Base-by-base conservation (phyloP, 1,140 invertebrate genomes). In the Oreohelix idahoensis region DNA sequence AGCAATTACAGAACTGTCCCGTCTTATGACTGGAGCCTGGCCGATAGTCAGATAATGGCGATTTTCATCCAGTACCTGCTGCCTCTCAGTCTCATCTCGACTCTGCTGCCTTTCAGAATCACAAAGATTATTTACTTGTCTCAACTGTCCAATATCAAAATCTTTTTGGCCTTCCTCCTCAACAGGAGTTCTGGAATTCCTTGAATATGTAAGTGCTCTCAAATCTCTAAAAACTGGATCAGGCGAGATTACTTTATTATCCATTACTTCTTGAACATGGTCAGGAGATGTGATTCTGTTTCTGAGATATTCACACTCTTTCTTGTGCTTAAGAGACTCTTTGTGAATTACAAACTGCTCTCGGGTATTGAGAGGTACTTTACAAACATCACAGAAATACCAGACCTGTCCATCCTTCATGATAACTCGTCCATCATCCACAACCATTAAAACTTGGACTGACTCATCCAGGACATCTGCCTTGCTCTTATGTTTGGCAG, bases 331-430 rank as follows among this genome's bases (percentile, higher is more conserved):
- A 1, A 86, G 85, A 79, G 86, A 87, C n/a, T 81, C 70, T 38
- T 85, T 76, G 81, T 90, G 89, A 17, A 84, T 79, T 39, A 71
- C 49, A 20, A 89, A 78, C 66, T 90, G 89, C 79, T 89, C 86
- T 1, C 20, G 26, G 8, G 87, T 88, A 81, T 90, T 89, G 10
- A 90, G 39, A 15, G 51, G 76, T 49, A 85, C 86, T 32, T 86
- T 82, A 79, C 89, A 90, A 36, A 88, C 79, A 10, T 88, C 79
- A 86, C 89, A 90, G 10, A 58, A n/a, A 69, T 83, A 84, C 88
- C 88, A 89, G 0, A 83, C 78, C 53, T 86, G 84, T 49, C 78
- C 85, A 80, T 88, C 87, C 15, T 53, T 73, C 0, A 79, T 29
- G 15, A 81, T 70, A 10, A 80, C 29, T 10, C 38, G 38, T 20